Evolutionary conservation across 2,113 vertebrate species (phyloP).

Genomic region (Prunella fulvescens): DNA sequence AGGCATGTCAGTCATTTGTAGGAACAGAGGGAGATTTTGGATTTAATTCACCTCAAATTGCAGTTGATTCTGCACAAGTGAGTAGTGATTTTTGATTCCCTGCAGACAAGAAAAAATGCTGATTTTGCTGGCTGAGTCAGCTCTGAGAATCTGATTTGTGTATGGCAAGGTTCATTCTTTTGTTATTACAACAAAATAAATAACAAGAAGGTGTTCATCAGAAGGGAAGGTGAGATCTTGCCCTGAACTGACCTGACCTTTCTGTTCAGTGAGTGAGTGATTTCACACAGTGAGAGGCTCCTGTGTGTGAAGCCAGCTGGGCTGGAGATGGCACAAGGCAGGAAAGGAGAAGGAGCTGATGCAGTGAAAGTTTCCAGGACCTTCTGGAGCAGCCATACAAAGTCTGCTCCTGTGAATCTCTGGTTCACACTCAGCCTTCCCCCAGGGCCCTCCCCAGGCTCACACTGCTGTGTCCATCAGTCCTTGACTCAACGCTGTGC

Average conservation of each 20-base stretch:
- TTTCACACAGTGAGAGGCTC: background rate
- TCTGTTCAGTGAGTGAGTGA: background rate
- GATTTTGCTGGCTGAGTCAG: conserved; percentile 63
- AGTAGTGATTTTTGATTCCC: conserved; percentile 37
- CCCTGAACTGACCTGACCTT: background rate
- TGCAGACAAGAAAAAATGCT: conserved; percentile 43
- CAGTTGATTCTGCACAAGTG: conserved; percentile 35
- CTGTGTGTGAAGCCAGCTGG: background rate
- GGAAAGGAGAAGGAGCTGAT: background rate
- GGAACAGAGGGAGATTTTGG: conserved; percentile 61
- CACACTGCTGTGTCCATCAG: background rate
- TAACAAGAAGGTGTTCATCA: background rate
- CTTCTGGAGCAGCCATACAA: background rate
- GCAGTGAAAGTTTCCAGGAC: background rate
- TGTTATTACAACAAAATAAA: background rate
- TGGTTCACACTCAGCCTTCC: background rate
- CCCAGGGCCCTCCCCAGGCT: background rate
- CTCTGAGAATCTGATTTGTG: conserved; percentile 1
- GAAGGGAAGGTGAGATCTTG: background rate
- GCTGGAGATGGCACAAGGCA: background rate
- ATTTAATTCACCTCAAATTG: conserved; percentile 61
- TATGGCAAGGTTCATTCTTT: background rate
- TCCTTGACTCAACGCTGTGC: background rate
- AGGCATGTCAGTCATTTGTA: conserved; percentile 51
- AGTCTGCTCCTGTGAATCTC: background rate